Conservation (phyloP, 2,888 invertebrate species). For the Balanococcus diminutus region DNA sequence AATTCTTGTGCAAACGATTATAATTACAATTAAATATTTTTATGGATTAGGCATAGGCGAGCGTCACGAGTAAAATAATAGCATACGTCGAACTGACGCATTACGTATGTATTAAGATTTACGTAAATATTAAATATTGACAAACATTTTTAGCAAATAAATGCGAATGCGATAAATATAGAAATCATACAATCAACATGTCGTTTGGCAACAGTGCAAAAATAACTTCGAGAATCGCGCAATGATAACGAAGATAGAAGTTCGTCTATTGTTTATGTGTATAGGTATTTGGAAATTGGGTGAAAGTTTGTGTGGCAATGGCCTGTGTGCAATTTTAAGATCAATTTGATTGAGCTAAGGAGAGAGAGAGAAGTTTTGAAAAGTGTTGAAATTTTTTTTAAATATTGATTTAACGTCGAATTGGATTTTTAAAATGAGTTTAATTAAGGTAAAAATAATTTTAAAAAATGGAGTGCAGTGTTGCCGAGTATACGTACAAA, state of each 20-base stretch:
- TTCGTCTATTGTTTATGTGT: background rate
- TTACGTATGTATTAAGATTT: background rate
- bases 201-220: slow-evolving; percentile 9
- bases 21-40: background rate
- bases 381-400: background rate
- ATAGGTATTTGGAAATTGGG: background rate
- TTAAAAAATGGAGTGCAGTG: background rate
- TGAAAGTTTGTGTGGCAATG: background rate
- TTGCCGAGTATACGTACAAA: too few species aligned
- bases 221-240: background rate
- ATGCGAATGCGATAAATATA: slow-evolving; percentile 14
- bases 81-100: background rate
- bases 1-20: background rate
- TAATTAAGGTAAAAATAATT: background rate
- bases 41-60: background rate
- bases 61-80: background rate
- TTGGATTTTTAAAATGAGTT: too few species aligned
- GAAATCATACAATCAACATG: background rate
- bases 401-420: too few species aligned
- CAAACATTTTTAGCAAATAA: slow-evolving; percentile 19
- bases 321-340: background rate
- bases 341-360: background rate
- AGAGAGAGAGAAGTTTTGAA: background rate
- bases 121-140: slow-evolving; percentile 5
- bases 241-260: background rate